Evolutionary conservation across 2,797 vertebrate genomes (phyloP), one percentile per base, ranked within the genome.

Genomic region (Muscicapa comitata): DNA sequence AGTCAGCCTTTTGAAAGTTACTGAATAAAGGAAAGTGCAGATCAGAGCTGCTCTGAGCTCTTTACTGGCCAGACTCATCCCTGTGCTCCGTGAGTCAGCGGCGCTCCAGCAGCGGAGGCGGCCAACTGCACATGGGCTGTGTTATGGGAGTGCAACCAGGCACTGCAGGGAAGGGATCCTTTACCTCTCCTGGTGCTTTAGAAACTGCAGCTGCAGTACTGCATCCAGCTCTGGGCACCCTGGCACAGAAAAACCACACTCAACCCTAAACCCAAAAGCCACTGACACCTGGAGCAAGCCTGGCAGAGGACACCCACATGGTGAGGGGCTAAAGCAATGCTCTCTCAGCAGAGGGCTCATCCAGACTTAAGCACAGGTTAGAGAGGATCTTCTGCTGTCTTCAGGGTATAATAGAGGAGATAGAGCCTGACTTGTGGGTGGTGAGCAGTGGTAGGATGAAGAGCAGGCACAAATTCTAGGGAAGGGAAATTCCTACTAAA

Each of bases 1-100:
- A 90, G 88, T 91, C 91, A 96, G 88, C 43, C 51, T 93, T 90
- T 93, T 87, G 91, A 65, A 93, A 95, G 66, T 83, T 68, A 50
- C 19, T 83, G 88, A 83, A 80, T 68, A 88, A 90, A 93, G 82
- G 76, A 45, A 90, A 96, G 90, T 59, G 66, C 86, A 84, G 79
- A 33, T 67, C 58, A 75, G 90, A 84, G 79, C 73, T 63, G 31
- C 50, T 31, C 19, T 68, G 85, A 74, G 4, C 63, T 70, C 2
- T 65, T 65, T 5, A 1, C 17, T 76, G 86, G 35, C 83, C 71
- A 29, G 90, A 42, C 53, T 57, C 75, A 38, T 43, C 38, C 4
- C 37, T 35, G 1, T 23, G 3, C 5, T 25, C 10, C 0, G 2
- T 66, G 82, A 90, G 95, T 77, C 92, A 90, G 79, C 15, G 10